These are phyloP conservation scores for Sipunculus nudus DNA, from an alignment of 2,888 invertebrate genomes.

Conservation along the genomic window DNA sequence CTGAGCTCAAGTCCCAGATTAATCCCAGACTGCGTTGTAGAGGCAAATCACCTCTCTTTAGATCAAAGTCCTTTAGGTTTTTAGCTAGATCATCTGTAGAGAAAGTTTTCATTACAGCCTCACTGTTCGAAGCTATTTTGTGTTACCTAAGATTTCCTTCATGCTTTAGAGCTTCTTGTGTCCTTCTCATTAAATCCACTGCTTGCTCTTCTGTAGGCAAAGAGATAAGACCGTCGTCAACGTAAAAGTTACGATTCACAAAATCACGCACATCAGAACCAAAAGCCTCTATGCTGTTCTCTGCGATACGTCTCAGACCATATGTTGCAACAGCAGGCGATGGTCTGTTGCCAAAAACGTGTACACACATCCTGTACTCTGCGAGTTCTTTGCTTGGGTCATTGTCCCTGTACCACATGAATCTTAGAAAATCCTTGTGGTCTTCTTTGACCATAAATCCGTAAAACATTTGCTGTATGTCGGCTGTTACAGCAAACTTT, in stretches of 20 bases:
- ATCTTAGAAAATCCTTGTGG: slow-evolving; percentile 45
- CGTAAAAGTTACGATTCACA: slow-evolving; percentile 35
- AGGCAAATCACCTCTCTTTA: slow-evolving; percentile 9
- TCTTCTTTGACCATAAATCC: slow-evolving; percentile 33
- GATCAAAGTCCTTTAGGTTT: slow-evolving; percentile 32
- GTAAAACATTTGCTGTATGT: slow-evolving; percentile 40
- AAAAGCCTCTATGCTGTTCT: not conserved
- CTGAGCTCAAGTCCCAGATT: not conserved
- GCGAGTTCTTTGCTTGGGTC: slow-evolving; percentile 36
- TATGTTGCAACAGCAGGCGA: slow-evolving; percentile 39
- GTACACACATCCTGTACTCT: slow-evolving; percentile 38
- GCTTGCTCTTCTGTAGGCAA: slow-evolving; percentile 19
- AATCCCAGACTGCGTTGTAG: slow-evolving; percentile 5
- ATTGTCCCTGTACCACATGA: slow-evolving; percentile 35
- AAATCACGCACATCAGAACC: slow-evolving; percentile 30
- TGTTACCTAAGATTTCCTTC: slow-evolving; percentile 35
- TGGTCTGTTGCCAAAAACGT: slow-evolving; percentile 34
- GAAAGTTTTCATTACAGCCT: slow-evolving; percentile 36
- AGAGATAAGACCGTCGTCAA: slow-evolving; percentile 38
- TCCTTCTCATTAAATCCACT: slow-evolving; percentile 29
- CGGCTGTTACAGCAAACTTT: slow-evolving; percentile 25
- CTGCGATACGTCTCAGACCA: slow-evolving; percentile 36
- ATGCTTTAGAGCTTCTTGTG: slow-evolving; percentile 16
- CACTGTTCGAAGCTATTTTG: slow-evolving; percentile 39
- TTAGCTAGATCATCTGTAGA: slow-evolving; percentile 32